phyloP scores from a whole-genome alignment of 2,113 vertebrate genomes.

The Chloroceryle aenea region DNA sequence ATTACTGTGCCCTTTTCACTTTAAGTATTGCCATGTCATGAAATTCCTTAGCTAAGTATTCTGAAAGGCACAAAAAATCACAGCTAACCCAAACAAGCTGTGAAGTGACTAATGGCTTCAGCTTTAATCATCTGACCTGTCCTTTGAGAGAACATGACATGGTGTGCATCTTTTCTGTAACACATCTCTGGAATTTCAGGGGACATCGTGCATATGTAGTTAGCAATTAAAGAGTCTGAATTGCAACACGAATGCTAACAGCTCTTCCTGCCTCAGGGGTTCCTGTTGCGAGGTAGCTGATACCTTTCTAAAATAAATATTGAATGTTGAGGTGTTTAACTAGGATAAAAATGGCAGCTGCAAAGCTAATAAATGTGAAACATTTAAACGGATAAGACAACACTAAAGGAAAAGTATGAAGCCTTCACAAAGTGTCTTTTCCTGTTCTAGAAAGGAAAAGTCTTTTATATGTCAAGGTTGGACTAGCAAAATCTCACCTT shows the following conservation, averaged over 20 bases:
- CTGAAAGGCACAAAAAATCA: constrained; percentile 13
- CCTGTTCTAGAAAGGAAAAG: background rate
- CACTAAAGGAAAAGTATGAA: background rate
- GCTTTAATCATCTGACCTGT: background rate
- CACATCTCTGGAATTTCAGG: background rate
- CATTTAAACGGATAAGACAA: background rate
- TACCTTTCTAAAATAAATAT: background rate
- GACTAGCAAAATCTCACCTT: background rate
- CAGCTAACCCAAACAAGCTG: background rate
- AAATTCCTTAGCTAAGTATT: constrained; percentile 14
- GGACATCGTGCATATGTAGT: background rate
- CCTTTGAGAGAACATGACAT: background rate
- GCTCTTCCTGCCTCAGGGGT: background rate
- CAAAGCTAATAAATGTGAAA: background rate
- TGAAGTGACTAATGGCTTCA: constrained; percentile 4
- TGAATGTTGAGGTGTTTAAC: background rate
- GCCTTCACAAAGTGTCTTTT: background rate
- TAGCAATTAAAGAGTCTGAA: background rate
- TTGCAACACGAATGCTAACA: background rate
- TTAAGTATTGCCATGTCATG: constrained; percentile 4
- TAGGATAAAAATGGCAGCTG: background rate
- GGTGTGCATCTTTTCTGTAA: background rate
- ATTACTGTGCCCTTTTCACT: constrained; percentile 42
- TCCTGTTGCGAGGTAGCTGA: background rate
- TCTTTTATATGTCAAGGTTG: background rate